Conservation (phyloP, 2,113 vertebrate species). For the Hymenochirus boettgeri region DNA sequence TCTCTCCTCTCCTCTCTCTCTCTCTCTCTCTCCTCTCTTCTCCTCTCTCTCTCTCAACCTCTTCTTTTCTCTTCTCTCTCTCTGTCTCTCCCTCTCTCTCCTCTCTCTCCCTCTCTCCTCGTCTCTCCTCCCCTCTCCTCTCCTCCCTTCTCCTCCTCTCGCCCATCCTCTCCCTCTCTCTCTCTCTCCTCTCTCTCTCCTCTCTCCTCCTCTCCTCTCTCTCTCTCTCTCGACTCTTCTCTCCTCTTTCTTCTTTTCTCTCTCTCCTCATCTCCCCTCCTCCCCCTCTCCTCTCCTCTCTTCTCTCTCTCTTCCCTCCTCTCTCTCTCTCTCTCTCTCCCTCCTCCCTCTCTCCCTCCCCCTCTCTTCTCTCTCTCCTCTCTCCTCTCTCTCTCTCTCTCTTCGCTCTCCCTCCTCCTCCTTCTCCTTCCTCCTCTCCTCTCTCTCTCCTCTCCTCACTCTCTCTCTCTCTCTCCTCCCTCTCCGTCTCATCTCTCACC, state of each 20-base stretch:
- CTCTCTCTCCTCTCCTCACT: background rate
- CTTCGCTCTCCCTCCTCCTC: no score
- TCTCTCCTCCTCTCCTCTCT: background rate
- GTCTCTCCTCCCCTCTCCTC: no score
- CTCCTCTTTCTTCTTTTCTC: background rate
- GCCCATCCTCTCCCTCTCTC: no score
- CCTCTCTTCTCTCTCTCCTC: background rate
- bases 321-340: background rate
- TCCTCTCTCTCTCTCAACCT: no score
- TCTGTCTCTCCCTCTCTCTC: background rate
- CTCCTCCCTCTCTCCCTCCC: background rate
- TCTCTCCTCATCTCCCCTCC: no score
- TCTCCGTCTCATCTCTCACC: no score
- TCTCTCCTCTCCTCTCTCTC: background rate
- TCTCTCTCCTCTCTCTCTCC: background rate
- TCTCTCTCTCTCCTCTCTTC: background rate
- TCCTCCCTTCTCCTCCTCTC: no score
- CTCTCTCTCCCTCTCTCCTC: background rate
- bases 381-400: background rate
- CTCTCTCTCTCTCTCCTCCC: background rate
- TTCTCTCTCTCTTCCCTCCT: background rate
- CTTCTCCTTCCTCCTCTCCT: background rate
- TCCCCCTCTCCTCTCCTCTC: background rate
- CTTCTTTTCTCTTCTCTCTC: no score
- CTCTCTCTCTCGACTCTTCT: no score